phyloP scores from a whole-genome alignment of 92 coral and sea anemone species.

The Palythoa caribaeorum region DNA sequence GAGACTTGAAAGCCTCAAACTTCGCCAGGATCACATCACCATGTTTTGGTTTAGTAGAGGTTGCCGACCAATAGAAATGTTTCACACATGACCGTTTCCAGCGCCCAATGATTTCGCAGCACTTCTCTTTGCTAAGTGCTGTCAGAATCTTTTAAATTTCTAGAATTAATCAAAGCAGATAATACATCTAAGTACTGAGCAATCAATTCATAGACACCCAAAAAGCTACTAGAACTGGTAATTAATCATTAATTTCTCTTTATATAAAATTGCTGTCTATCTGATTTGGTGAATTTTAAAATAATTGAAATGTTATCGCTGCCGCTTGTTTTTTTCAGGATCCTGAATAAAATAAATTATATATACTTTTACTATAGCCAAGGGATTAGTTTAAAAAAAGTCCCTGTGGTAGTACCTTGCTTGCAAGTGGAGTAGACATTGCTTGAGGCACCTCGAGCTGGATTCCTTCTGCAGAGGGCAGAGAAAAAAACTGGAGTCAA shows the following conservation, averaged over 20 bases:
- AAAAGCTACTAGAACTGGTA: not conserved
- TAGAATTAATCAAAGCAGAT: not conserved
- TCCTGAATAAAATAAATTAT: too few relatives aligned
- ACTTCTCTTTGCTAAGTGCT: conserved; percentile 69
- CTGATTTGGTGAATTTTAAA: not conserved
- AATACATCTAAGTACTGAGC: not conserved
- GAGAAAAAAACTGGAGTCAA: not conserved
- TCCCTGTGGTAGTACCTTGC: not conserved
- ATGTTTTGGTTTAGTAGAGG: conserved; percentile 8
- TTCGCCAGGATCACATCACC: conserved; percentile 16
- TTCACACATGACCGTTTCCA: conserved; percentile 75
- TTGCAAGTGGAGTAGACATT: conserved; percentile 14
- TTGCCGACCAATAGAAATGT: conserved; percentile 75
- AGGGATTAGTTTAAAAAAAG: not conserved
- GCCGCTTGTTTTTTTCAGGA: too few relatives aligned
- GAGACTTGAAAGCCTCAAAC: not conserved
- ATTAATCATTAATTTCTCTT: not conserved
- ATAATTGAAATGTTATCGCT: not conserved
- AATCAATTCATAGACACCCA: not conserved
- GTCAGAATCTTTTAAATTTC: conserved; percentile 57
- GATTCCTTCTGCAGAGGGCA: conserved; percentile 13
- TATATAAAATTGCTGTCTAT: not conserved
- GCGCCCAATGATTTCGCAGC: conserved; percentile 62
- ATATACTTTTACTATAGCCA: not conserved
- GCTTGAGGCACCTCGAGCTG: conserved; percentile 8